phyloP scores from a whole-genome alignment of 1,140 invertebrate genomes.

The Polypedilum vanderplanki region DNA sequence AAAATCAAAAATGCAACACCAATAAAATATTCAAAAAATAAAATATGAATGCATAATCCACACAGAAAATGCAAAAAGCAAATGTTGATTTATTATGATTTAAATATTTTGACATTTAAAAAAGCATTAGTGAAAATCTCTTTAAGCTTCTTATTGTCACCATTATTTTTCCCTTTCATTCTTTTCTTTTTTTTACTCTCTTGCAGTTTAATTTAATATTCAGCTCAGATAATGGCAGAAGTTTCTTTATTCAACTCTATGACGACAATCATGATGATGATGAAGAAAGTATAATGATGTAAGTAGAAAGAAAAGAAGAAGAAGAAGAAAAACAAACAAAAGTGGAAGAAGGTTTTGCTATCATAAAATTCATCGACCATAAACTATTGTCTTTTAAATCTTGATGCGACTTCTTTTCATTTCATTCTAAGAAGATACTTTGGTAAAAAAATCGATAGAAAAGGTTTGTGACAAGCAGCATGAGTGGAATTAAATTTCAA shows the following conservation, averaged over 20 bases:
- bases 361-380: constrained; percentile 25
- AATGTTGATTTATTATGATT: constrained; percentile 24
- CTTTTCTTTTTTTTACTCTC: neutral
- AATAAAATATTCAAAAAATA: neutral
- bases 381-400: constrained; percentile 25
- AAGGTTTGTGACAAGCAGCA: too few species aligned
- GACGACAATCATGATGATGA: neutral
- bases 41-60: neutral
- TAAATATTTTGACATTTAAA: constrained; percentile 27
- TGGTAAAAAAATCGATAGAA: too few species aligned
- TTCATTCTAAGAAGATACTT: neutral
- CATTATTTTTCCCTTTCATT: neutral
- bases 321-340: neutral
- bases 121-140: constrained; percentile 20
- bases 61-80: neutral
- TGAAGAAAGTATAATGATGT: neutral
- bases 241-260: too few species aligned
- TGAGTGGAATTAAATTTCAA: too few species aligned
- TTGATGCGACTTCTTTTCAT: neutral
- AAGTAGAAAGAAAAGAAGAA: neutral
- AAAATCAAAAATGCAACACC: neutral
- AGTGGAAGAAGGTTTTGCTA: neutral
- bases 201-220: neutral
- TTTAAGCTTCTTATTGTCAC: constrained; percentile 2
- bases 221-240: neutral